Evolutionary conservation across 2,113 vertebrate species (phyloP).

Genomic region (Phocoena phocoena): DNA sequence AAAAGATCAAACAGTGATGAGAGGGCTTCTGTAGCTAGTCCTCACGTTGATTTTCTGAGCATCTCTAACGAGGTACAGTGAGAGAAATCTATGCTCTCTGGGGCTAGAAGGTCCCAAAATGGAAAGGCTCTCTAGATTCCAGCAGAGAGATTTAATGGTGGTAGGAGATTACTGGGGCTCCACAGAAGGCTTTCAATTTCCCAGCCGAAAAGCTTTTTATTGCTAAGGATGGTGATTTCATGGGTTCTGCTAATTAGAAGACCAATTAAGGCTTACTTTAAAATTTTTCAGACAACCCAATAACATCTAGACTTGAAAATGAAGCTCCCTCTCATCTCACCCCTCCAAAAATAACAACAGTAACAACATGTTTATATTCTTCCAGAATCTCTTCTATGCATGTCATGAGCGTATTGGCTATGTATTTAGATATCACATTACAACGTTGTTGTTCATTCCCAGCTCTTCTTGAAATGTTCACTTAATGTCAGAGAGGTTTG

Average conservation of each 20-base stretch:
- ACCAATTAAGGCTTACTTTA: constrained; percentile 55
- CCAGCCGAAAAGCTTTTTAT: constrained; percentile 49
- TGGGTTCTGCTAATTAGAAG: constrained; percentile 69
- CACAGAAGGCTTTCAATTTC: constrained; percentile 48
- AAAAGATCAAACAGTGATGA: constrained; percentile 67
- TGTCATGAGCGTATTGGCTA: neutral
- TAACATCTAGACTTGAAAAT: constrained; percentile 42
- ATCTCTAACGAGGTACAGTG: constrained; percentile 31
- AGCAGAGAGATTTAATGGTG: constrained; percentile 50
- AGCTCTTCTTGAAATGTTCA: neutral
- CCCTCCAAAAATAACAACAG: neutral
- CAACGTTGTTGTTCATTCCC: neutral
- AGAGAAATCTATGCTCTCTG: constrained; percentile 50
- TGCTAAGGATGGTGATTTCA: constrained; percentile 60
- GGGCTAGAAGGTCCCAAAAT: constrained; percentile 36
- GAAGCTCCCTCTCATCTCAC: neutral
- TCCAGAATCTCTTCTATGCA: neutral
- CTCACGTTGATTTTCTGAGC: constrained; percentile 40
- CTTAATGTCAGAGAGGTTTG: neutral
- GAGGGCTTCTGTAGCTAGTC: neutral
- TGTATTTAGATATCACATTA: no score
- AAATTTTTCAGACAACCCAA: constrained; percentile 42
- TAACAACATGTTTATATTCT: neutral
- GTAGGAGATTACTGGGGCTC: constrained; percentile 7
- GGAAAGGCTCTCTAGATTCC: constrained; percentile 61